Conservation (phyloP, 2,888 invertebrate species). For the Penaeus monodon region DNA sequence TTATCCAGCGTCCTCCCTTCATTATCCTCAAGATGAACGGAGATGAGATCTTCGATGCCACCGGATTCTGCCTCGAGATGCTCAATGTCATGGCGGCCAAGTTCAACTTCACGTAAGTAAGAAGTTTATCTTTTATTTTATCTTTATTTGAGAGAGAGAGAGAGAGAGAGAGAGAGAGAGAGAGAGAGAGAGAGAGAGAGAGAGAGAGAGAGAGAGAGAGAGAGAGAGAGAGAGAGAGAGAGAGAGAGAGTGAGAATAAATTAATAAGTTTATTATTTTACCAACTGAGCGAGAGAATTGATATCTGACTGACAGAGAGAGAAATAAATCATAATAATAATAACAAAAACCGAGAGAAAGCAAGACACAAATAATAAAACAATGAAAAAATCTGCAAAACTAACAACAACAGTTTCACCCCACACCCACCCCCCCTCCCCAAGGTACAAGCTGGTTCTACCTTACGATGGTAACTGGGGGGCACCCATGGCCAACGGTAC, state of each 20-base stretch:
- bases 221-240: no score
- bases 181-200: no score
- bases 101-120: slow-evolving; percentile 61
- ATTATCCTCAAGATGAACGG: slow-evolving; percentile 23
- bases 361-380: no score
- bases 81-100: slow-evolving; percentile 52
- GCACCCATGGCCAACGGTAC: slow-evolving; percentile 53
- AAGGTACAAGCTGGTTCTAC: slow-evolving; percentile 56
- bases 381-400: no score
- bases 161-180: no score
- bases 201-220: no score
- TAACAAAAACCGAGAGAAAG: no score
- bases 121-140: background rate
- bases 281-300: no score
- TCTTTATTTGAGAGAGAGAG: background rate
- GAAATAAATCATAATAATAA: no score
- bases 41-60: slow-evolving; percentile 43
- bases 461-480: slow-evolving; percentile 62
- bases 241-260: no score
- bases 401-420: background rate
- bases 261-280: no score
- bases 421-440: background rate
- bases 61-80: slow-evolving; percentile 63
- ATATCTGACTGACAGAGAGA: no score
- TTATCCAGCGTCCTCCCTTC: slow-evolving; percentile 53